Base-by-base conservation (phyloP, 2,113 vertebrate species). In the Chaetodon auriga region DNA sequence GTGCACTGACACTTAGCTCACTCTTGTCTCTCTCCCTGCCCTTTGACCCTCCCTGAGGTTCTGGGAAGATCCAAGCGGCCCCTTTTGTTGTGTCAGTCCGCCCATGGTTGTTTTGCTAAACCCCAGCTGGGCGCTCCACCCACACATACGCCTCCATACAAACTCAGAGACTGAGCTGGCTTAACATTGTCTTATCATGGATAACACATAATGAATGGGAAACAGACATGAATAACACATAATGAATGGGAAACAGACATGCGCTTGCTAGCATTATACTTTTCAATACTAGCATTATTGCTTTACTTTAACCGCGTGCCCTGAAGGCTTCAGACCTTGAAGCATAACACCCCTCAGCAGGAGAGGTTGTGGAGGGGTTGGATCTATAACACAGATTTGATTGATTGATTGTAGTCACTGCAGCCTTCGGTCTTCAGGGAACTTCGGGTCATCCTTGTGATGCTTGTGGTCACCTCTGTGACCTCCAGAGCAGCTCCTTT, bases 101-200 rank as follows among this genome's bases (percentile, higher is more conserved):
- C 69, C 21, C 49, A 8, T 41, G 35, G 73, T 83, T 87, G 85
- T 85, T 87, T 75, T 82, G 80, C 53, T 83, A 58, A 75, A 83
- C 60, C 70, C 36, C 73, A 64, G 69, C 80, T 81, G 60, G 61
- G 74, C 72, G 49, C 73, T 60, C 75, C 81, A 41, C 78, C 74
- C 74, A 41, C 81, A n/a, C 62, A 45, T 12, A 46, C 41, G 11
- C 30, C 61, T 43, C 18, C 7, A n/a, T 21, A 51, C 1, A 53
- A 6, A 30, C 54, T n/a, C 66, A 43, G 41, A 63, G 30, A 63
- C 49, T 21, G 35, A 62, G 19, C 30, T 16, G 35, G 3, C 30
- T 76, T 57, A 25, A 46, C 61, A 38, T 43, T 16, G 6, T 9
- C 11, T 60, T 51, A 51, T 13, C 18, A 23, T 38, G 18, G 35